Base-by-base conservation (phyloP, 2,797 vertebrate species). In the Lagodon rhomboides region DNA sequence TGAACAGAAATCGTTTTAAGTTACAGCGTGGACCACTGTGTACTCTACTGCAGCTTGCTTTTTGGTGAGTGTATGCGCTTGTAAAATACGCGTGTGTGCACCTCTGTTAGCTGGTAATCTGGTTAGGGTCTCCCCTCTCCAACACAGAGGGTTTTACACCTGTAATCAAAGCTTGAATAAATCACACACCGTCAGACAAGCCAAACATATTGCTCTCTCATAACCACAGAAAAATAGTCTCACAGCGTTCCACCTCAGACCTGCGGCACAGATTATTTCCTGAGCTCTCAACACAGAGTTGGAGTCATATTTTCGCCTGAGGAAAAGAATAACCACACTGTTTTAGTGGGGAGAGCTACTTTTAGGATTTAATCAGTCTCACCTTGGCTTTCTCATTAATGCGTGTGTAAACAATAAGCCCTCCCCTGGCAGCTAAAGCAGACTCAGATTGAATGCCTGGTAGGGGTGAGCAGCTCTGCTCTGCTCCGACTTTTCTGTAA, bases 321-420 rank as follows among this genome's bases (percentile, higher is more conserved):
- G 85, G 86, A 92, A 70, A 85, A 69, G 73, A 87, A 86, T 87
- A 80, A 79, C 41, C 25, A 18, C 70, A 58, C 67, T 89, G 70
- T 88, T 92, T 85, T 75, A 83, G 70, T 59, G 62, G 49, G 64
- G 74, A 87, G 84, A 88, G 77, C 80, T 92, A 72, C 85, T 91
- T 91, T 93, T 88, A 88, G 80, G 64, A 90, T 92, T 92, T 91
- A 93, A 92, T 93, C 89, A 92, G 84, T 85, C 86, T 93, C 79
- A 88, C 90, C 90, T 93, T 88, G 82, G 81, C 79, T 91, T 92
- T 89, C 85, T 93, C 90, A 93, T 94, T 92, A 91, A 91, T 92
- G 87, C 89, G 88, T 93, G 87, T 92, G 87, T 92, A 93, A 93
- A 93, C 93, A 93, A 88, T 90, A 89, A 88, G 89, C 84, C 82